These are phyloP conservation scores for Vespertilio murinus DNA, from an alignment of 2,797 vertebrate species.

Conservation along the genomic window DNA sequence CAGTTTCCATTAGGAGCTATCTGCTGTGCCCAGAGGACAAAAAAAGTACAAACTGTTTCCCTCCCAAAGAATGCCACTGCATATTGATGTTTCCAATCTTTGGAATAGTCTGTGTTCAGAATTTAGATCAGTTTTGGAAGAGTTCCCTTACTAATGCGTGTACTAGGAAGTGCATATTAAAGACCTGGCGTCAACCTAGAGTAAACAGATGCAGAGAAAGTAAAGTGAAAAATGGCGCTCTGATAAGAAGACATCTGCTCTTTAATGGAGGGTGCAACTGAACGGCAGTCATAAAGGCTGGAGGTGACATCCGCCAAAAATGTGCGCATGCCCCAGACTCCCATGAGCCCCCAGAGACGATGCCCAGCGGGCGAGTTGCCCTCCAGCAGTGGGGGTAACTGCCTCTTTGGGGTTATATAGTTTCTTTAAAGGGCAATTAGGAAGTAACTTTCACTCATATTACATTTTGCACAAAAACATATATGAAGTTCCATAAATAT, in stretches of 20 bases:
- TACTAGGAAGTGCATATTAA: slow-evolving; percentile 2
- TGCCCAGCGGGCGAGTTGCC: neutral
- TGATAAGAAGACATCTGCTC: neutral
- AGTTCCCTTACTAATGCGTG: slow-evolving; percentile 26
- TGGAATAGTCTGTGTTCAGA: slow-evolving; percentile 7
- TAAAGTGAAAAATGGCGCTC: neutral
- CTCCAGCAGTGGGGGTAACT: neutral
- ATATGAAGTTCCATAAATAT: neutral
- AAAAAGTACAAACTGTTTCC: slow-evolving; percentile 10
- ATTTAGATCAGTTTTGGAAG: slow-evolving; percentile 54
- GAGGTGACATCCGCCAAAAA: neutral
- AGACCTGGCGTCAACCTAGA: slow-evolving; percentile 2
- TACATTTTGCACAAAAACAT: neutral
- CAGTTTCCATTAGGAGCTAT: neutral
- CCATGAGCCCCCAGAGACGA: neutral
- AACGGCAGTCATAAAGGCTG: neutral
- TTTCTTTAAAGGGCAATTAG: neutral
- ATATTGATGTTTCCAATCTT: slow-evolving; percentile 35
- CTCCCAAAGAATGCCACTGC: slow-evolving; percentile 6
- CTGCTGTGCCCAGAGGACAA: neutral
- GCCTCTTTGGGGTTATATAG: neutral
- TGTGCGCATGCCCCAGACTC: neutral
- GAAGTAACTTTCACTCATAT: neutral
- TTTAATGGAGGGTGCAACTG: neutral
- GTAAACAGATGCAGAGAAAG: neutral